Conservation (phyloP, 2,797 vertebrate species). For the Mormyrus hasselquistii region DNA sequence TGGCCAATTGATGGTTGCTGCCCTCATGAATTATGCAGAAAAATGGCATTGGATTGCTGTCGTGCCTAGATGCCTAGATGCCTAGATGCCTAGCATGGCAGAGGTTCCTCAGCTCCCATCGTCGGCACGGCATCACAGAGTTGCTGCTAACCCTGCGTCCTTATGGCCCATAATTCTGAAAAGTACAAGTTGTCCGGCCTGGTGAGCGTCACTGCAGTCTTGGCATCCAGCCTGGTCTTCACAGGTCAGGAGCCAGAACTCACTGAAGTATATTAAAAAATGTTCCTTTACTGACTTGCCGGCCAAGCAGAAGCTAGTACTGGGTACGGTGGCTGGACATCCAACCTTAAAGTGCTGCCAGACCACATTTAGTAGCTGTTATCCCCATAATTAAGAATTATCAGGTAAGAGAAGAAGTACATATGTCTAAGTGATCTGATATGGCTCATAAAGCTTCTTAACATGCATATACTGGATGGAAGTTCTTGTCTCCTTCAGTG, state of each 20-base stretch:
- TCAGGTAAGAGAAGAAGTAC: background rate
- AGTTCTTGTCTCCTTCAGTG: background rate
- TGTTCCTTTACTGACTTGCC: background rate
- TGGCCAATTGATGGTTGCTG: background rate
- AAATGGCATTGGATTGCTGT: slow-evolving; percentile 11
- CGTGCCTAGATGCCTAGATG: background rate
- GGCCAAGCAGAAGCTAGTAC: background rate
- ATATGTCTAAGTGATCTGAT: background rate
- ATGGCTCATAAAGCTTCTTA: background rate
- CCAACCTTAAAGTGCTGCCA: background rate
- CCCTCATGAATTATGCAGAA: slow-evolving; percentile 6
- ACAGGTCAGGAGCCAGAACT: slow-evolving; percentile 9
- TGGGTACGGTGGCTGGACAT: slow-evolving; percentile 7
- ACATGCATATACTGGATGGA: background rate
- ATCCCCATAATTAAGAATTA: background rate
- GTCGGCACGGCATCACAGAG: background rate
- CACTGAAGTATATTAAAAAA: background rate
- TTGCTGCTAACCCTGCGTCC: background rate
- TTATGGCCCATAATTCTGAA: slow-evolving; percentile 18
- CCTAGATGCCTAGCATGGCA: background rate
- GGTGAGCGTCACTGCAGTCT: slow-evolving; percentile 6
- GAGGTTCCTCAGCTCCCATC: background rate
- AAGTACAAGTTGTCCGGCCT: slow-evolving; percentile 7
- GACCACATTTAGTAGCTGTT: slow-evolving; percentile 5
- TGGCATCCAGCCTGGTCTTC: slow-evolving; percentile 11